These are phyloP conservation scores for Pollenia angustigena DNA, from an alignment of 2,888 invertebrate genomes.

Conservation along the genomic window DNA sequence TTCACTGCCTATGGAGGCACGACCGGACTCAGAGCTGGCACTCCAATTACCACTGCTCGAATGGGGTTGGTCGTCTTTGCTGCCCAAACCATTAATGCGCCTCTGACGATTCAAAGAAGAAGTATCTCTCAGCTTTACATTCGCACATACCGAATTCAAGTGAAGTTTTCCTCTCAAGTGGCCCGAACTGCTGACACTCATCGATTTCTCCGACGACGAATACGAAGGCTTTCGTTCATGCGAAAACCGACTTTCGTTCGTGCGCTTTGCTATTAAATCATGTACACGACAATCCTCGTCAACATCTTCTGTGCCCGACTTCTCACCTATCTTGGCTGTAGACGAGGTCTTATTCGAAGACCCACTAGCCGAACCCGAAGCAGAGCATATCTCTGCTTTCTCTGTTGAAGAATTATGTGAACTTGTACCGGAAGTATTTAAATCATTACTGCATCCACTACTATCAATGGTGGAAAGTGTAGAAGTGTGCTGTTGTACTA, in stretches of 20 bases:
- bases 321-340: slow-evolving; percentile 65
- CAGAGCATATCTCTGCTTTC: slow-evolving; percentile 75
- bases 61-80: slow-evolving; percentile 91
- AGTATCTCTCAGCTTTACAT: slow-evolving; percentile 91
- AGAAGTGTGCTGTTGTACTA: slow-evolving; percentile 82
- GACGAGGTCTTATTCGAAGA: slow-evolving; percentile 62
- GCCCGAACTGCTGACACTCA: slow-evolving; percentile 85
- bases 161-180: slow-evolving; percentile 79
- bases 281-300: slow-evolving; percentile 87
- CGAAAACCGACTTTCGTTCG: slow-evolving; percentile 87
- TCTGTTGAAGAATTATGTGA: slow-evolving; percentile 78
- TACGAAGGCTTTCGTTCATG: slow-evolving; percentile 92
- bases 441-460: slow-evolving; percentile 79
- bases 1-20: slow-evolving; percentile 93
- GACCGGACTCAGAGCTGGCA: slow-evolving; percentile 94
- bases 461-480: slow-evolving; percentile 75
- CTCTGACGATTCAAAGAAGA: slow-evolving; percentile 89
- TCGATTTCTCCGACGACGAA: slow-evolving; percentile 90
- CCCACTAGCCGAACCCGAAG: slow-evolving; percentile 66
- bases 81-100: slow-evolving; percentile 85
- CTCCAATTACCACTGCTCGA: slow-evolving; percentile 98
- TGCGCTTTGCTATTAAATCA: slow-evolving; percentile 86
- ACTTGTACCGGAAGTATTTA: slow-evolving; percentile 77
- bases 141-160: slow-evolving; percentile 77
- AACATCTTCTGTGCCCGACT: slow-evolving; percentile 84